Percentiles rank a stretch among this genome's conserved stretches.
phyloP scores from a whole-genome alignment of 64 coral and sea anemone genomes.

The Porites australiensis region DNA sequence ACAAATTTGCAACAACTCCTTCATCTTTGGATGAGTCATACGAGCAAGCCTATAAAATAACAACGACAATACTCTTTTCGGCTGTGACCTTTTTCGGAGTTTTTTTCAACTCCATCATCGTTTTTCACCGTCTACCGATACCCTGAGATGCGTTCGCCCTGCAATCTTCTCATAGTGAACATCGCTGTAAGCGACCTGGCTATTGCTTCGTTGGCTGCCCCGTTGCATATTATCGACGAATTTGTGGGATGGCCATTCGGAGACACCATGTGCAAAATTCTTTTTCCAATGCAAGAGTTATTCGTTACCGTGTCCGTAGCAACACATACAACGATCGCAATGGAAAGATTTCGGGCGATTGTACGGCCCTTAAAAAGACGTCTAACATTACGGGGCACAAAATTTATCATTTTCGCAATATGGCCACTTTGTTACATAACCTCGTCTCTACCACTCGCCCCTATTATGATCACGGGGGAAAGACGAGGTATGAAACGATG shows the following conservation, averaged over 20 bases:
- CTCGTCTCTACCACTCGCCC: constrained; percentile 53
- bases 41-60: constrained; percentile 19
- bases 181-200: constrained; percentile 81
- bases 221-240: constrained; percentile 58
- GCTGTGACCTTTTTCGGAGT: constrained; percentile 56
- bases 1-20: not conserved
- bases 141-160: constrained; percentile 71
- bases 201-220: constrained; percentile 63
- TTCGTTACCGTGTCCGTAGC: constrained; percentile 88
- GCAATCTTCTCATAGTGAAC: constrained; percentile 90
- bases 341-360: constrained; percentile 86
- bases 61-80: constrained; percentile 8
- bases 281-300: constrained; percentile 80
- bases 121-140: constrained; percentile 75
- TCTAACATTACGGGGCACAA: constrained; percentile 64
- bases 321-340: constrained; percentile 77
- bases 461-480: not conserved
- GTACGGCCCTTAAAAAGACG: constrained; percentile 84
- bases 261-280: constrained; percentile 49
- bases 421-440: constrained; percentile 79
- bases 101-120: constrained; percentile 67
- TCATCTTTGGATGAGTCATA: not conserved
- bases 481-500: constrained; percentile 1
- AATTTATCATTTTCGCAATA: constrained; percentile 65
- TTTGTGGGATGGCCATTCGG: constrained; percentile 88